A percentile compares a stretch with the other conserved stretches of the same genome.
Evolutionary conservation across 2,113 vertebrate genomes (phyloP).

Genomic region (Psephotus haematonotus): DNA sequence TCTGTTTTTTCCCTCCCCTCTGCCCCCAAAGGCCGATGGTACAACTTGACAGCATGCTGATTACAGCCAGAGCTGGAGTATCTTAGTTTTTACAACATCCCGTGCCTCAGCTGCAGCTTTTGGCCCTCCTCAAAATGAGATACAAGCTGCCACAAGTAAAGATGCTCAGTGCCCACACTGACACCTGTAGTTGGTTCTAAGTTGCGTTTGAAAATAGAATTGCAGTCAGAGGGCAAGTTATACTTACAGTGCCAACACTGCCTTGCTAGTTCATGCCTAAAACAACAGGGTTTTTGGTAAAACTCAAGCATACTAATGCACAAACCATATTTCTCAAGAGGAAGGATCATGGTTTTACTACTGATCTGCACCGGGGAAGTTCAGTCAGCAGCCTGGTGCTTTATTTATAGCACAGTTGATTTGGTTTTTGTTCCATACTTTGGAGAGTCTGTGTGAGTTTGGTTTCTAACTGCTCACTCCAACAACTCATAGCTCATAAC

Average conservation of each 20-base stretch:
- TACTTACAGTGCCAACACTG: not conserved
- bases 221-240: not conserved
- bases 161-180: not conserved
- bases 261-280: not conserved
- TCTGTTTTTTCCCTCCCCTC: not conserved
- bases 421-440: fast-evolving
- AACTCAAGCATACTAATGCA: not conserved
- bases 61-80: not conserved
- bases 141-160: not conserved
- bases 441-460: not conserved
- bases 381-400: not conserved
- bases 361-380: not conserved
- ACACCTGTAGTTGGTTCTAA: not conserved
- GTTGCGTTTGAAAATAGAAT: not conserved
- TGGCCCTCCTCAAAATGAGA: not conserved
- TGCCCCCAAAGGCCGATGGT: not conserved
- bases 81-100: not conserved
- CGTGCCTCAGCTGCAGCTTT: not conserved
- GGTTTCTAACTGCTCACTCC: not conserved
- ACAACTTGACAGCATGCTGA: not conserved
- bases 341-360: not conserved
- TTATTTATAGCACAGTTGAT: not conserved
- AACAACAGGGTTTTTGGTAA: not conserved
- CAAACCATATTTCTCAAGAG: not conserved
- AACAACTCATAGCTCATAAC: fast-evolving